Conservation (phyloP, 2,888 invertebrate species). For the Noctua pronuba region DNA sequence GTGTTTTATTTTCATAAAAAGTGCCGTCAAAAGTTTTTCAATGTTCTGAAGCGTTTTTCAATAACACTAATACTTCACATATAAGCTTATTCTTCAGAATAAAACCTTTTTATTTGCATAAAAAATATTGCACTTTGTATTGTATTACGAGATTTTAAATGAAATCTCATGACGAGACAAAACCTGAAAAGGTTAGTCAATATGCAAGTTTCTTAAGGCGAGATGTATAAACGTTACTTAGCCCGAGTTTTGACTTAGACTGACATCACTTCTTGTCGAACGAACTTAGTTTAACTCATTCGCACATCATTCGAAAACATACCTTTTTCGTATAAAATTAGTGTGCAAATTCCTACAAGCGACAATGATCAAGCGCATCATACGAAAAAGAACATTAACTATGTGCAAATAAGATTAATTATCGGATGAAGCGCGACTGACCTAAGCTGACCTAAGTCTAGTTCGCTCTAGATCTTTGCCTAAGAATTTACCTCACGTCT, state of each 20-base stretch:
- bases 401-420: background rate
- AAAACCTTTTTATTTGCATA: background rate
- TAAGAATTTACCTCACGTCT: too few relatives aligned
- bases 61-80: background rate
- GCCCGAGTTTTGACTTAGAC: background rate
- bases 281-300: background rate
- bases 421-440: background rate
- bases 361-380: background rate
- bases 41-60: conserved; percentile 1
- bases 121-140: background rate
- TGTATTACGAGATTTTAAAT: background rate
- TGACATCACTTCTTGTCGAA: background rate
- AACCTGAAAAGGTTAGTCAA: background rate
- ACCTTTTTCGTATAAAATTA: background rate
- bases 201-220: background rate
- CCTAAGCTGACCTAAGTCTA: background rate
- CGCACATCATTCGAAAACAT: background rate
- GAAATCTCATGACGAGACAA: background rate
- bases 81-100: background rate
- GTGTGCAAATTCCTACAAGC: background rate
- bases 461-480: background rate
- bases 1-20: conserved; percentile 1
- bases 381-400: background rate
- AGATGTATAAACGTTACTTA: background rate
- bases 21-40: background rate